phyloP scores from a whole-genome alignment of 2,888 invertebrate species.

The Amorpha juglandis region DNA sequence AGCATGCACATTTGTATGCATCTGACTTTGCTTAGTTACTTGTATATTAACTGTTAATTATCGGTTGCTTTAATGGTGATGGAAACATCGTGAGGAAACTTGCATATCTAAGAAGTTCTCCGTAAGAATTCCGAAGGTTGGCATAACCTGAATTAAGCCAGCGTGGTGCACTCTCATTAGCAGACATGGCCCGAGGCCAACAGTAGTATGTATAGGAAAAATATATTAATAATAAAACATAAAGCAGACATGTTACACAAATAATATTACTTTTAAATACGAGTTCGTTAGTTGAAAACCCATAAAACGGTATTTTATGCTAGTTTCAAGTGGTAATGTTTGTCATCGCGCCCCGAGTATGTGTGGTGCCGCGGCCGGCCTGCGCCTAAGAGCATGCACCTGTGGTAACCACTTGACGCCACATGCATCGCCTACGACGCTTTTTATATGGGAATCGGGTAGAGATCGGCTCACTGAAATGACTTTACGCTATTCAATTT shows the following conservation, averaged over 20 bases:
- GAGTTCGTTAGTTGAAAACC: not conserved
- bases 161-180: too few species aligned
- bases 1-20: too few species aligned
- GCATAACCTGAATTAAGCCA: too few species aligned
- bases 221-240: too few species aligned
- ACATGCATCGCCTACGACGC: not conserved
- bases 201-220: too few species aligned
- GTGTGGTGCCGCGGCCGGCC: not conserved
- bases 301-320: constrained; percentile 5
- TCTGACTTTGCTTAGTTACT: too few species aligned
- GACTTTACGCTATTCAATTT: not conserved
- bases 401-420: constrained; percentile 1
- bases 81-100: too few species aligned
- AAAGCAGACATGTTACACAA: not conserved
- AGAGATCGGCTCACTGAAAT: not conserved
- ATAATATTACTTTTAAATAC: not conserved
- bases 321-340: constrained; percentile 37
- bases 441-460: constrained; percentile 24
- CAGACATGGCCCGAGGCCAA: too few species aligned
- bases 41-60: too few species aligned
- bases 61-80: too few species aligned
- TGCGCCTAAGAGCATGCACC: not conserved
- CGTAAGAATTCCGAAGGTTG: too few species aligned
- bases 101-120: too few species aligned
- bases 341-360: not conserved